These are phyloP conservation scores for Venusia cambrica DNA, from an alignment of 2,888 invertebrate genomes.

Conservation along the genomic window DNA sequence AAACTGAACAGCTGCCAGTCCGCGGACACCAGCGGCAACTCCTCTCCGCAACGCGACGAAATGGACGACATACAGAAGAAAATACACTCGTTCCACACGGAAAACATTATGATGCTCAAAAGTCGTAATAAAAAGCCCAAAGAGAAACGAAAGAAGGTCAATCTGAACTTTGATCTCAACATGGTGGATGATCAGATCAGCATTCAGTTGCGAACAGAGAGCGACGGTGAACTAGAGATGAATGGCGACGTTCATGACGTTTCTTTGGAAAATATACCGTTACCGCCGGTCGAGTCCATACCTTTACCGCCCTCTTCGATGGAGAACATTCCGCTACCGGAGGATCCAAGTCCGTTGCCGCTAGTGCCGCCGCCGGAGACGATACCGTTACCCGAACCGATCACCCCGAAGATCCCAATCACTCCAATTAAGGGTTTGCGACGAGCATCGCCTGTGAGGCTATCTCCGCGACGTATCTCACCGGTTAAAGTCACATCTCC, in stretches of 20 bases:
- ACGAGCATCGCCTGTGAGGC: constrained; percentile 11
- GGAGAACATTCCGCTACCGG: constrained; percentile 64
- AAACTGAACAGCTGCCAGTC: constrained; percentile 64
- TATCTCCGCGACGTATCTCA: constrained; percentile 5
- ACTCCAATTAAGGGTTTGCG: too few relatives aligned
- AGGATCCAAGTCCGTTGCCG: constrained; percentile 56
- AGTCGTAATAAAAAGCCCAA: constrained; percentile 82
- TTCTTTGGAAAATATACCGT: constrained; percentile 66
- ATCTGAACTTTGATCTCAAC: constrained; percentile 75
- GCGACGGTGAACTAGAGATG: constrained; percentile 51
- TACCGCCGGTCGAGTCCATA: constrained; percentile 69
- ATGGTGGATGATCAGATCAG: constrained; percentile 78
- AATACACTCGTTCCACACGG: constrained; percentile 83
- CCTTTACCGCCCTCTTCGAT: constrained; percentile 57
- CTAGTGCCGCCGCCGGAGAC: constrained; percentile 57
- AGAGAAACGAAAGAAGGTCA: constrained; percentile 78
- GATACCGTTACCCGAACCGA: constrained; percentile 64
- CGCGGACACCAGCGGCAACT: constrained; percentile 73
- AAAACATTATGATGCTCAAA: constrained; percentile 82
- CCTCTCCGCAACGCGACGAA: constrained; percentile 76
- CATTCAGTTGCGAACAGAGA: constrained; percentile 67
- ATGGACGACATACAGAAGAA: constrained; percentile 83
- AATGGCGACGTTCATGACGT: constrained; percentile 67
- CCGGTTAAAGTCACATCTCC: constrained; percentile 14
- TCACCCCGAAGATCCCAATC: constrained; percentile 39